A percentile compares a stretch with the other conserved stretches of the same genome.
Evolutionary conservation across 2,888 invertebrate species (phyloP).

Genomic region (Acleris emargana): DNA sequence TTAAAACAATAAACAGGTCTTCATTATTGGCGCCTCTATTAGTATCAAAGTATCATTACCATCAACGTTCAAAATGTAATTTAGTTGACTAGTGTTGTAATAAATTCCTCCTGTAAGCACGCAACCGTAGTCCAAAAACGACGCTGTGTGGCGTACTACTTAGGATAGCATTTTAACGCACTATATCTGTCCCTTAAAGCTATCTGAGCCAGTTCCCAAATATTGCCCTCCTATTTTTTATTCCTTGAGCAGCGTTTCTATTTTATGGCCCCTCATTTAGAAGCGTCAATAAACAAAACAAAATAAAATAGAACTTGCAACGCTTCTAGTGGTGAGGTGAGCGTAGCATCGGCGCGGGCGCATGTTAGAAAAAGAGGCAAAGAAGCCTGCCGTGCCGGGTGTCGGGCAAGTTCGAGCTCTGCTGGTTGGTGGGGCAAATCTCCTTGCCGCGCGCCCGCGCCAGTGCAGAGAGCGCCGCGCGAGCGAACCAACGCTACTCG

Average conservation of each 20-base stretch:
- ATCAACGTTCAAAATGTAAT: conserved; percentile 13
- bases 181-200: background rate
- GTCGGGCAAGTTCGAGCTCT: conserved; percentile 68
- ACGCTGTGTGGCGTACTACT: background rate
- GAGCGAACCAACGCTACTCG: conserved; percentile 52
- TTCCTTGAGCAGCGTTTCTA: conserved; percentile 65
- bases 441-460: conserved; percentile 47
- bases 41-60: conserved; percentile 12
- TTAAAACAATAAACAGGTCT: conserved; percentile 14
- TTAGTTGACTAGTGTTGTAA: conserved; percentile 26
- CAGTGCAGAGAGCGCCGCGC: conserved; percentile 70
- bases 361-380: conserved; percentile 67
- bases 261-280: conserved; percentile 76
- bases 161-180: background rate
- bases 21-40: conserved; percentile 12
- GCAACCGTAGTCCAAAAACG: background rate
- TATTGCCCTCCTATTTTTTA: conserved; percentile 48
- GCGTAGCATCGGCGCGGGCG: conserved; percentile 79
- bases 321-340: conserved; percentile 59
- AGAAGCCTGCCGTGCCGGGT: conserved; percentile 65
- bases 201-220: conserved; percentile 38
- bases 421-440: conserved; percentile 58
- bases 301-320: conserved; percentile 71
- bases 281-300: conserved; percentile 78
- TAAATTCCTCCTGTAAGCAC: conserved; percentile 7